A percentile compares a stretch with the other conserved stretches of the same genome.
phyloP scores from a whole-genome alignment of 2,797 vertebrate genomes.

The Setipinna tenuifilis region DNA sequence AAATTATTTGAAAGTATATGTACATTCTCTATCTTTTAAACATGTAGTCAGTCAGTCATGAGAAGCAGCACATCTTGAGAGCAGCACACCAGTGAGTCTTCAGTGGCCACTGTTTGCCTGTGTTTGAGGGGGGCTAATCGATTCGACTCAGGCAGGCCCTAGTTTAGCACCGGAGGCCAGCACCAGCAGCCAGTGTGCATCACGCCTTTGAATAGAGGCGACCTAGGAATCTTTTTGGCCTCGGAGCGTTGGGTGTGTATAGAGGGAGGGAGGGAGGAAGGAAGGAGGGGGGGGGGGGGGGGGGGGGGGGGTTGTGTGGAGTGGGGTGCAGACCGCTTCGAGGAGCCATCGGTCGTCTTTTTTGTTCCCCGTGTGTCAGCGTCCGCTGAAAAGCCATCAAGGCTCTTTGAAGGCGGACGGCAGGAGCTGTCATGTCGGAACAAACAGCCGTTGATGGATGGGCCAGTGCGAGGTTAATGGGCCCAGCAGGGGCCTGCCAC shows the following conservation, averaged over 20 bases:
- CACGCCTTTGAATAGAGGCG: not conserved
- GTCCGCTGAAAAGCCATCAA: constrained; percentile 47
- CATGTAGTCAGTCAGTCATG: not conserved
- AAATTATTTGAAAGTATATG: not conserved
- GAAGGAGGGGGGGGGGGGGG: not conserved
- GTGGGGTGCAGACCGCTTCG: not conserved
- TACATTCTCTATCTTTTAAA: not conserved
- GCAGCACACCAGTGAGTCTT: not conserved
- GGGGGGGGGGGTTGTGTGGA: not conserved
- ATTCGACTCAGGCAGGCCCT: not conserved
- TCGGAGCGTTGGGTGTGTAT: not conserved
- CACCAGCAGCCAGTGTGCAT: not conserved
- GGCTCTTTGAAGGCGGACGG: constrained; percentile 51
- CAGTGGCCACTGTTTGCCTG: not conserved
- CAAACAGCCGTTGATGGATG: constrained; percentile 48
- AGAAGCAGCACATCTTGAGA: not conserved
- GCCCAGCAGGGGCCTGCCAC: constrained; percentile 46
- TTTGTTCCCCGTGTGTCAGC: constrained; percentile 50
- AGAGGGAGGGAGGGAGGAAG: too few relatives aligned
- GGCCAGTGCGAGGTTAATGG: constrained; percentile 54
- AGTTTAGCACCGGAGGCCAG: not conserved
- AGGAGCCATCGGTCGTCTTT: constrained; percentile 34
- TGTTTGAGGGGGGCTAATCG: not conserved
- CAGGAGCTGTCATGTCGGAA: constrained; percentile 55
- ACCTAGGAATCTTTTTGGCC: not conserved